Evolutionary conservation across 2,888 invertebrate genomes (phyloP).

Genomic region (Micropterix aruncella): DNA sequence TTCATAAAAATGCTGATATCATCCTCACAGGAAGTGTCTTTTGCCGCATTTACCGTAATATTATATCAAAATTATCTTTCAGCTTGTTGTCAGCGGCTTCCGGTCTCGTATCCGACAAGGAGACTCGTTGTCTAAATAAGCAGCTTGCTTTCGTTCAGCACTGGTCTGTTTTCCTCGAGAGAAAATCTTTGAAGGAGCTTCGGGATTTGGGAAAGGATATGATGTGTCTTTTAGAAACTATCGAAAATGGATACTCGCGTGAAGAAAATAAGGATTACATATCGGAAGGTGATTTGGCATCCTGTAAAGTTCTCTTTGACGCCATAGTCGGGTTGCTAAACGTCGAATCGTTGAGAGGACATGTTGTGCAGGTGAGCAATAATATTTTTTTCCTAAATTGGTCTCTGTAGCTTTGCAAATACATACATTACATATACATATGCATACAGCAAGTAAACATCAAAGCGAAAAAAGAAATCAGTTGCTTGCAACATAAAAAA

Average conservation of each 20-base stretch:
- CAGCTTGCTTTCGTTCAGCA: background rate
- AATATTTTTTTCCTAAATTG: no score
- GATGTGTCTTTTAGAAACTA: background rate
- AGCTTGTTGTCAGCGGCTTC: background rate
- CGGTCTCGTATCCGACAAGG: background rate
- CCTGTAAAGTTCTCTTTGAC: background rate
- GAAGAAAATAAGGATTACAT: background rate
- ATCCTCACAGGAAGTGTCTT: no score
- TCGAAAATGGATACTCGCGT: background rate
- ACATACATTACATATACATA: no score
- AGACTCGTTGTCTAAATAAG: background rate
- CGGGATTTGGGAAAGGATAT: background rate
- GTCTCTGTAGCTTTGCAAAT: no score
- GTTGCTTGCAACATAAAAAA: no score
- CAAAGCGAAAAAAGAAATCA: no score
- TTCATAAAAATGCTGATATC: no score
- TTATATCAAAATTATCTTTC: no score
- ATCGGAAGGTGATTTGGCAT: background rate
- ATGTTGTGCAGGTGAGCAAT: background rate
- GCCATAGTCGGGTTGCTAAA: background rate
- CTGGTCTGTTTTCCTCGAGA: background rate
- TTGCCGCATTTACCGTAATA: no score
- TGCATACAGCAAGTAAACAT: no score
- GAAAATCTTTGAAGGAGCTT: background rate
- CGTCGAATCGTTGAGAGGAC: background rate